A percentile compares a stretch with the other conserved stretches of the same genome.
Evolutionary conservation across 2,797 vertebrate species (phyloP).

Genomic region (Peromyscus aztecus): DNA sequence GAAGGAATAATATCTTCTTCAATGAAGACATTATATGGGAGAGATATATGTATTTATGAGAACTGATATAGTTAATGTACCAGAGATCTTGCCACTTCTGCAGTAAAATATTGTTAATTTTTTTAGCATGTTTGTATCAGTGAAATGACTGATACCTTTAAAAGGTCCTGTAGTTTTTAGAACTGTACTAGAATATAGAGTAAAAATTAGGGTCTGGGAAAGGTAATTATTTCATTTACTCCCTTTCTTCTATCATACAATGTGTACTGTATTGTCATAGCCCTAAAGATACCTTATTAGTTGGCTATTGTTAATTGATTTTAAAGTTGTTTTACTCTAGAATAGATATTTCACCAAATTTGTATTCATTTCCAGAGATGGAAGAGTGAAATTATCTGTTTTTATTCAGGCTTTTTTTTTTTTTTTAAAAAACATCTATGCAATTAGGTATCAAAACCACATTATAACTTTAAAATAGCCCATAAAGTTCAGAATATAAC

Average conservation of each 20-base stretch:
- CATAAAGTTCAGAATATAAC: conserved; percentile 30
- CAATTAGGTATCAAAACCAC: conserved; percentile 47
- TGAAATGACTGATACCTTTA: neutral
- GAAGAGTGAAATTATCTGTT: conserved; percentile 7
- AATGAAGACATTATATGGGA: conserved; percentile 20
- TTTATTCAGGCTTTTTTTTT: conserved; percentile 44
- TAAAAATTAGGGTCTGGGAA: neutral
- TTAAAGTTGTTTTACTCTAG: conserved; percentile 12
- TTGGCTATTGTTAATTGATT: neutral
- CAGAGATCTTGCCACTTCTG: neutral
- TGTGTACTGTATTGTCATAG: neutral
- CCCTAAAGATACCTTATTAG: neutral
- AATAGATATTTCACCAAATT: conserved; percentile 50
- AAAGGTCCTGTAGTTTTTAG: neutral
- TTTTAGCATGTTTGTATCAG: neutral
- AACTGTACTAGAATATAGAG: neutral
- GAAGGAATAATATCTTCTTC: conserved; percentile 34
- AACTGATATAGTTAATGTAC: neutral
- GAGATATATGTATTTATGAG: neutral
- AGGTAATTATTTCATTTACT: neutral
- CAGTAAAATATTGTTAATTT: neutral
- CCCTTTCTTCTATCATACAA: neutral
- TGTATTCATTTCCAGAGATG: neutral
- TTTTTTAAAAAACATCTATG: neutral
- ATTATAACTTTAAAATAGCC: conserved; percentile 53